Conservation (phyloP, 2,113 vertebrate genomes). For the Engystomops pustulosus region DNA sequence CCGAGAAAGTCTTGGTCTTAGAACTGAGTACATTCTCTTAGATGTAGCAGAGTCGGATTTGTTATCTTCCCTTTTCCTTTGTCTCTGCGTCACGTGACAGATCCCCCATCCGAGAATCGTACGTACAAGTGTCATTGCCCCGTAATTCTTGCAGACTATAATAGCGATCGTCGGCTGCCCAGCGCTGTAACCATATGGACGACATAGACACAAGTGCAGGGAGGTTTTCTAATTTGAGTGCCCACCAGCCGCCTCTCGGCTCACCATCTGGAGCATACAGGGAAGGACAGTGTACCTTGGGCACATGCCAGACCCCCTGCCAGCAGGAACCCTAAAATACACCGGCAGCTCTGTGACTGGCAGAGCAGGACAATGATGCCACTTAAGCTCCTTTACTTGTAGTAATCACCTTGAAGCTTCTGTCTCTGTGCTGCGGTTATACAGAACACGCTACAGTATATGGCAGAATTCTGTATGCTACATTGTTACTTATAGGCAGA, state of each 20-base stretch:
- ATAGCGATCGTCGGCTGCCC: background rate
- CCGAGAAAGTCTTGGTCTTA: no score
- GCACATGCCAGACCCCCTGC: background rate
- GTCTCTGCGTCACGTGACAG: background rate
- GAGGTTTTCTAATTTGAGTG: background rate
- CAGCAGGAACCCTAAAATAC: background rate
- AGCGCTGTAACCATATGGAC: background rate
- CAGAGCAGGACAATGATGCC: background rate
- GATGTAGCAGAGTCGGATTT: background rate
- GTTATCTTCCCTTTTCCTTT: background rate
- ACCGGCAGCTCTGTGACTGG: background rate
- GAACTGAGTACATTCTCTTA: no score
- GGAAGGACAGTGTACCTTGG: constrained; percentile 12
- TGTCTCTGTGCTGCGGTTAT: background rate
- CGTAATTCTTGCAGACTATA: background rate
- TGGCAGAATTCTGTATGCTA: no score
- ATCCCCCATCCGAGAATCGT: background rate
- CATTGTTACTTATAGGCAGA: no score
- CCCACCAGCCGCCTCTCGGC: constrained; percentile 5
- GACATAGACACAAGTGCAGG: background rate
- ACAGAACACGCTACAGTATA: background rate
- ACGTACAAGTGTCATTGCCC: background rate
- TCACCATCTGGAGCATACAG: constrained; percentile 13
- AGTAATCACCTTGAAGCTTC: constrained; percentile 19
- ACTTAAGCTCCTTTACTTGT: constrained; percentile 14